Evolutionary conservation across 2,113 vertebrate genomes (phyloP).

Genomic region (Hiodon alosoides): DNA sequence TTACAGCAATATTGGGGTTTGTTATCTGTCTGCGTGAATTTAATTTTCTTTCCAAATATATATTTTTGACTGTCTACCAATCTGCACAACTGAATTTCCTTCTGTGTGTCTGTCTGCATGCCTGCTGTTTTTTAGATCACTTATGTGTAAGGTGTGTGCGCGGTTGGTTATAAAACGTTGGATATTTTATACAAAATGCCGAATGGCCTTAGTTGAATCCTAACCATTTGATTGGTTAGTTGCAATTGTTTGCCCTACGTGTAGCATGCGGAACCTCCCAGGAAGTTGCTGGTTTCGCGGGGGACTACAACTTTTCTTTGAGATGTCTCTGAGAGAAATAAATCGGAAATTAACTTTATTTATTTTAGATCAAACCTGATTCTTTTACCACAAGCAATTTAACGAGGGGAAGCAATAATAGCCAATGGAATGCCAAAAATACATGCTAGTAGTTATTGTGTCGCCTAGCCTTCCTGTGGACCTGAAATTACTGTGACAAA

Average conservation of each 20-base stretch:
- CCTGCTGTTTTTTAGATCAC: not conserved
- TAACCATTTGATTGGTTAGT: not conserved
- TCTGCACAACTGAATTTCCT: not conserved
- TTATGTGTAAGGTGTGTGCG: not conserved
- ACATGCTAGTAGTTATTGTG: too few species aligned
- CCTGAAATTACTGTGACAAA: not conserved
- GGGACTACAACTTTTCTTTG: too few species aligned
- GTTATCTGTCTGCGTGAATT: not conserved
- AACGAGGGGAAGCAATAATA: too few species aligned
- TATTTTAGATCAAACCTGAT: too few species aligned
- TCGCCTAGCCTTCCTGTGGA: too few species aligned
- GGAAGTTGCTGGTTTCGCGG: constrained; percentile 4
- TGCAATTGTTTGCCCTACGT: not conserved
- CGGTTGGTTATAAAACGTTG: too few species aligned
- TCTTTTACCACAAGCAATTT: too few species aligned
- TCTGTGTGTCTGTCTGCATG: not conserved
- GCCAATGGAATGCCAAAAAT: too few species aligned
- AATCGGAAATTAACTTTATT: not conserved
- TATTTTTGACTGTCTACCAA: not conserved
- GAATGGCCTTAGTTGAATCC: not conserved
- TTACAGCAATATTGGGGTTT: too few species aligned
- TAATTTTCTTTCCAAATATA: not conserved
- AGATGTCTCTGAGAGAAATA: too few species aligned
- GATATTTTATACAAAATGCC: not conserved
- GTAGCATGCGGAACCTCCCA: constrained; percentile 12